Base-by-base conservation (phyloP, 2,113 vertebrate genomes). In the Ivindomyrus marchei region DNA sequence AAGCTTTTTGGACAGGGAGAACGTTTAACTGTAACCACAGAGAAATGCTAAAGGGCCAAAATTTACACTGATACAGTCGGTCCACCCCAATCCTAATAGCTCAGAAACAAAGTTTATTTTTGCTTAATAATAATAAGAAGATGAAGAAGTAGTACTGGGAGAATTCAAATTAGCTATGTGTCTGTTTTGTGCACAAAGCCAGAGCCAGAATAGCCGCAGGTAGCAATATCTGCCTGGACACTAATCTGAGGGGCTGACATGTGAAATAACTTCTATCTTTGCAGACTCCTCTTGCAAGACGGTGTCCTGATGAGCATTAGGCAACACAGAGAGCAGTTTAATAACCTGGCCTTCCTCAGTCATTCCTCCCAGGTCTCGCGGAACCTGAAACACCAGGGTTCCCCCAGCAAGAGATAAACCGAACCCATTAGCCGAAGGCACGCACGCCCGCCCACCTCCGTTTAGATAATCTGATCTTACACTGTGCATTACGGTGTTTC, bases 201-300 rank as follows among this genome's bases (percentile, higher is more conserved):
- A 80, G 45, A 24, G 17, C 46, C 5, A 52, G 45, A 80, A 77
- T n/a, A 47, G 45, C 56, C 42, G 0, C 39, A 13, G 47, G 88
- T 13, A 47, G 15, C 10, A 17, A 66, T 24, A 49, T 89, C 31
- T 39, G 66, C 46, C 47, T 19, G 31, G n/a, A 77, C 45, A 62
- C 62, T 24, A 47, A 27, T 74, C 56, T 47, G 88, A n/a, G 24
- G 46, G 24, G 21, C 42, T 49, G 62, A n/a, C 42, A 74, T 31
- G 21, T 88, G 58, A 88, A 66, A 88, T 70, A 47, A 47, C 56
- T 85, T 46, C 84, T 85, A n/a, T 85, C 84, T 49, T 70, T 80
- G 36, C 74, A 39, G 74, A 39, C 74, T 74, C 11, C 39, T 77
- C 70, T 77, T 77, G 31, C 27, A 39, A 77, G 70, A 77, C 15